Conservation (phyloP, 2,113 vertebrate species). For the Tetrao urogallus region DNA sequence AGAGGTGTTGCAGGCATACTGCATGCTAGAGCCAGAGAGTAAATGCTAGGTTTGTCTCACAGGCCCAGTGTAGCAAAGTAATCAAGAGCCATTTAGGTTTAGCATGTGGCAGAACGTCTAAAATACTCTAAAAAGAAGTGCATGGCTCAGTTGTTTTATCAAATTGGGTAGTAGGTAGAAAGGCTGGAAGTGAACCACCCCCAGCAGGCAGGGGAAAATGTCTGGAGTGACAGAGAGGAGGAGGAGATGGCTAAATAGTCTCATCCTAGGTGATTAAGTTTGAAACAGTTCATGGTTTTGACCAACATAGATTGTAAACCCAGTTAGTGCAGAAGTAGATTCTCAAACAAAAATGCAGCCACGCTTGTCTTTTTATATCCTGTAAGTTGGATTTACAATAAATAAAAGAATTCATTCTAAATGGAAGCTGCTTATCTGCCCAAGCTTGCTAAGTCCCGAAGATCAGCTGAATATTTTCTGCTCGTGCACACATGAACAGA, state of each 20-base stretch:
- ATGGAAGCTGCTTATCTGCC: background rate
- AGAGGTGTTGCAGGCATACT: background rate
- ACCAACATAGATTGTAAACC: background rate
- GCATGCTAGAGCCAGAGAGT: background rate
- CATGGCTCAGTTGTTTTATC: rapidly evolving
- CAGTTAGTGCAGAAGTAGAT: background rate
- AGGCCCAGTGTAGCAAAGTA: background rate
- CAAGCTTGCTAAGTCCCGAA: background rate
- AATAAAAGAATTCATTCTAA: background rate
- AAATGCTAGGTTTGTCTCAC: background rate
- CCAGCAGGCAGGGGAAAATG: background rate
- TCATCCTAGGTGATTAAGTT: background rate
- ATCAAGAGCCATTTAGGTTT: background rate
- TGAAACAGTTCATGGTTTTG: background rate
- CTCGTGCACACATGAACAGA: background rate
- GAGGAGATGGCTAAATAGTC: background rate
- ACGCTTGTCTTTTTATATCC: background rate
- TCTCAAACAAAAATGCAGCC: background rate
- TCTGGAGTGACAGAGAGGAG: background rate
- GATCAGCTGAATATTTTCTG: background rate
- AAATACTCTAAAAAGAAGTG: background rate
- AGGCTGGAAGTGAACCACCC: background rate
- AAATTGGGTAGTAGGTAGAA: background rate
- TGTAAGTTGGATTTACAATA: background rate
- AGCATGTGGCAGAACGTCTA: background rate